Percentiles rank a stretch among this genome's conserved stretches.
Evolutionary conservation across 2,888 invertebrate species (phyloP).

Genomic region (Pandemis corylana): DNA sequence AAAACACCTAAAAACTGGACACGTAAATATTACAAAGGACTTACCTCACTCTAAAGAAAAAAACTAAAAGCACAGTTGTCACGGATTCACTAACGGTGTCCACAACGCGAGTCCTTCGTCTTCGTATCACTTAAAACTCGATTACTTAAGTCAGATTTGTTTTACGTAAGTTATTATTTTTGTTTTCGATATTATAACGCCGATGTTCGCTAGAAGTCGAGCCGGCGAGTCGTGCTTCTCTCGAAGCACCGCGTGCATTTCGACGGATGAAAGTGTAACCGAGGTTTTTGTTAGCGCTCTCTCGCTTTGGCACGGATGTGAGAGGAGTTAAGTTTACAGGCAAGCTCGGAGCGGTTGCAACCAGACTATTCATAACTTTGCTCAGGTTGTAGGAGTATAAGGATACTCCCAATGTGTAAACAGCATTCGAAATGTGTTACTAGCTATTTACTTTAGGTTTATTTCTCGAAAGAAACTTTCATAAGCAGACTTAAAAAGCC

Average conservation of each 20-base stretch:
- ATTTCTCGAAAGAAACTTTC: no score
- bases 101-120: slow-evolving; percentile 61
- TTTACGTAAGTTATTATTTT: slow-evolving; percentile 64
- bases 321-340: slow-evolving; percentile 54
- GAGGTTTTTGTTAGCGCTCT: slow-evolving; percentile 82
- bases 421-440: background rate
- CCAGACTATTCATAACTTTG: slow-evolving; percentile 47
- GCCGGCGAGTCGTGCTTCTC: slow-evolving; percentile 72
- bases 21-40: slow-evolving; percentile 10
- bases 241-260: slow-evolving; percentile 81
- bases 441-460: background rate
- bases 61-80: slow-evolving; percentile 23
- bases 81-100: slow-evolving; percentile 26
- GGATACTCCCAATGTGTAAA: background rate
- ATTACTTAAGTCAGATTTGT: slow-evolving; percentile 55
- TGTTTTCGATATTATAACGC: slow-evolving; percentile 64
- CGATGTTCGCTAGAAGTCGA: slow-evolving; percentile 66
- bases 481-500: no score
- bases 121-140: slow-evolving; percentile 53
- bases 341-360: slow-evolving; percentile 75
- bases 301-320: slow-evolving; percentile 62
- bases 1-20: background rate
- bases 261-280: slow-evolving; percentile 83
- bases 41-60: slow-evolving; percentile 27
- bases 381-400: background rate